phyloP scores from a whole-genome alignment of 2,113 vertebrate genomes.

The Trichechus manatus region DNA sequence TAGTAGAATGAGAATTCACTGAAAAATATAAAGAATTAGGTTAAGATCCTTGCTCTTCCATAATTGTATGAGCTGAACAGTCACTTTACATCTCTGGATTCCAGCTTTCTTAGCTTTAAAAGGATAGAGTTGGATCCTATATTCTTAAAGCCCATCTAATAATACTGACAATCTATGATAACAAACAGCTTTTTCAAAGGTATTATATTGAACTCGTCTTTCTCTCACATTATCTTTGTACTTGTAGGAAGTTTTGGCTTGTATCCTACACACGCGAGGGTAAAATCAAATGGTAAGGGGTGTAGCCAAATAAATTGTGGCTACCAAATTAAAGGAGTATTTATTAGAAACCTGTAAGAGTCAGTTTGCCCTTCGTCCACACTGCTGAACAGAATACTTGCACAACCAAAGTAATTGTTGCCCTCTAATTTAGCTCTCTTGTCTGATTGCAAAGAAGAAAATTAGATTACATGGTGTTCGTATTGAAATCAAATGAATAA shows the following conservation, averaged over 20 bases:
- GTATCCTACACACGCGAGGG: not conserved
- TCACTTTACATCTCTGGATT: not conserved
- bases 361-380: slow-evolving; percentile 44
- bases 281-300: slow-evolving; percentile 22
- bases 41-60: not conserved
- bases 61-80: not conserved
- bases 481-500: slow-evolving; percentile 1
- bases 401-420: not conserved
- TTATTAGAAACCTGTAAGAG: slow-evolving; percentile 36
- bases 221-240: not conserved
- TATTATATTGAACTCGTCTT: not conserved
- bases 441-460: slow-evolving; percentile 40
- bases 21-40: slow-evolving; percentile 15
- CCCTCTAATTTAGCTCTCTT: slow-evolving; percentile 2
- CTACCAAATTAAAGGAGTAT: slow-evolving; percentile 50
- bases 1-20: slow-evolving; percentile 15
- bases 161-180: not conserved
- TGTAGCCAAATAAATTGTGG: slow-evolving; percentile 9
- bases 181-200: not conserved
- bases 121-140: not conserved
- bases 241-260: slow-evolving; percentile 50
- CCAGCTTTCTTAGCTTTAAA: slow-evolving; percentile 23
- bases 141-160: not conserved
- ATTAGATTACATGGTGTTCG: not conserved
- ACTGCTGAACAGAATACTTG: slow-evolving; percentile 31